These are phyloP conservation scores for Mactromeris polynyma DNA, from an alignment of 2,888 invertebrate species.

Conservation along the genomic window DNA sequence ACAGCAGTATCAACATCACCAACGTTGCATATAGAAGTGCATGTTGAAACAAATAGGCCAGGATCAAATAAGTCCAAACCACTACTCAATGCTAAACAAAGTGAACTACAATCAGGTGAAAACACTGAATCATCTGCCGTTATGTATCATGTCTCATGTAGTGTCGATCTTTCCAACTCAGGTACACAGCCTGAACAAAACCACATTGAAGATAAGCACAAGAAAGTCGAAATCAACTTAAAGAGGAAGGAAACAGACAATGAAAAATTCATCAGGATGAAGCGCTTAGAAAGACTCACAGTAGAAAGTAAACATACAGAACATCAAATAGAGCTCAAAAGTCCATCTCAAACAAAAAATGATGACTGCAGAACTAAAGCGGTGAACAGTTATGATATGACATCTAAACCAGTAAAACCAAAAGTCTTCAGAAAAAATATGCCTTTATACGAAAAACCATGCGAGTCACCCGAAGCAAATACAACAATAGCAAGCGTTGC, in stretches of 20 bases:
- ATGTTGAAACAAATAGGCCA: too few relatives aligned
- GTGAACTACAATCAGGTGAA: background rate
- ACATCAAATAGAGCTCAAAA: background rate
- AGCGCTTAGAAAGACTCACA: background rate
- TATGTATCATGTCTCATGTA: background rate
- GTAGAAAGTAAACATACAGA: background rate
- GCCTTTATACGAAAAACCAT: background rate
- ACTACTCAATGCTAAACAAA: background rate
- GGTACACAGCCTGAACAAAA: background rate
- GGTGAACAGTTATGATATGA: background rate
- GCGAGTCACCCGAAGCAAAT: background rate
- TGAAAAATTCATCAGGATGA: slow-evolving; percentile 20
- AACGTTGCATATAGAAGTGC: background rate
- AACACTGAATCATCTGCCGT: background rate
- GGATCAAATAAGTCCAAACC: background rate
- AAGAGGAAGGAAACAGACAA: background rate
- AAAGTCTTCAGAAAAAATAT: slow-evolving; percentile 26
- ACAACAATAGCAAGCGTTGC: background rate
- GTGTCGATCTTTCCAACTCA: background rate
- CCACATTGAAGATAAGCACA: background rate
- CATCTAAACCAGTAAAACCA: slow-evolving; percentile 4
- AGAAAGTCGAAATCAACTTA: too few relatives aligned
- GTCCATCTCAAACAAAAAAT: background rate
- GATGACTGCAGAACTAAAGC: slow-evolving; percentile 5
- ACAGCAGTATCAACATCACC: background rate